Conservation (phyloP, 2,113 vertebrate species). For the Phylloscopus trochilus region DNA sequence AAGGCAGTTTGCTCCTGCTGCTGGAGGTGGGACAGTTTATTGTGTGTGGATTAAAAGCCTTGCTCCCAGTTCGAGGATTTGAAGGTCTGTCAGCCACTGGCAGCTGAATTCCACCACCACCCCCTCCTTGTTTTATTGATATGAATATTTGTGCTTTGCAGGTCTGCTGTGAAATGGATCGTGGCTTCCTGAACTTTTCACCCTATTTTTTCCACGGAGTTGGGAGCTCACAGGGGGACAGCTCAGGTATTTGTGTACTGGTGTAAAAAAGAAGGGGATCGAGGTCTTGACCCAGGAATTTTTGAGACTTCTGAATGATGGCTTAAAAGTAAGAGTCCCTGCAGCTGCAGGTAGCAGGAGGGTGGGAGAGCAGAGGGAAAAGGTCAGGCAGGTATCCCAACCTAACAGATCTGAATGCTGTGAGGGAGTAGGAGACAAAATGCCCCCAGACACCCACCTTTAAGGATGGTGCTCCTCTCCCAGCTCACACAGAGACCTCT, state of each 20-base stretch:
- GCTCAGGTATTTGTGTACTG: not conserved
- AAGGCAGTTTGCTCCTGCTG: not conserved
- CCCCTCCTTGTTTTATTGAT: not conserved
- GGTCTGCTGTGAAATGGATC: not conserved
- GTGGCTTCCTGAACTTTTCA: constrained; percentile 42
- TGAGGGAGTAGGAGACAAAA: not conserved
- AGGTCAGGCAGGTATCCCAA: not conserved
- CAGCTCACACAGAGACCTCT: not conserved
- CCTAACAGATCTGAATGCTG: not conserved
- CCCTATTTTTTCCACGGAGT: not conserved
- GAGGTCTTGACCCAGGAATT: not conserved
- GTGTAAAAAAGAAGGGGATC: not conserved
- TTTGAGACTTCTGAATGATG: not conserved
- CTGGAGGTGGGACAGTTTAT: not conserved
- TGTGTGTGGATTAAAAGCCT: constrained; percentile 5
- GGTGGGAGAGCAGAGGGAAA: not conserved
- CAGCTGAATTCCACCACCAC: not conserved
- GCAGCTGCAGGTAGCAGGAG: not conserved
- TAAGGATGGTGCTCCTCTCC: not conserved
- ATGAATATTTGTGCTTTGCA: constrained; percentile 18
- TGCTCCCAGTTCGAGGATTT: not conserved
- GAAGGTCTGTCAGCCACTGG: not conserved
- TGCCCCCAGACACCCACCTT: not conserved
- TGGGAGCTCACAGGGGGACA: not conserved
- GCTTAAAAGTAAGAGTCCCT: not conserved